Evolutionary conservation across 2,797 vertebrate species (phyloP).

Genomic region (Macropodus opercularis): DNA sequence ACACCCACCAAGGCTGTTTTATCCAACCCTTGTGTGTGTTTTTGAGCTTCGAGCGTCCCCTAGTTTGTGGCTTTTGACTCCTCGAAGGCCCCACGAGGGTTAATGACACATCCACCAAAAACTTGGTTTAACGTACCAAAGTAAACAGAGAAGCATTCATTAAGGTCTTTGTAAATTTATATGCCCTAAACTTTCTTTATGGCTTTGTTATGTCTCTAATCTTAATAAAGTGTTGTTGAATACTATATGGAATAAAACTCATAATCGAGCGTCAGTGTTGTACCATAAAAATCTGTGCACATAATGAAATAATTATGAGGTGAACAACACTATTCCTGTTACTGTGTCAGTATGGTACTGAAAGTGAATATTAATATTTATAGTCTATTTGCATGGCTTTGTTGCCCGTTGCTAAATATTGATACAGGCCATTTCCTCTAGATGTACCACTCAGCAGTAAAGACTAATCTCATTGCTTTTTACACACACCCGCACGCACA

Average conservation of each 20-base stretch:
- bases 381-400: slow-evolving; percentile 57
- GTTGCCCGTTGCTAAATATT: slow-evolving; percentile 59
- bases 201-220: neutral
- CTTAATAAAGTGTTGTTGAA: slow-evolving; percentile 10
- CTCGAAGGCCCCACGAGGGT: too few species aligned
- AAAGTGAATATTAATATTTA: slow-evolving; percentile 73
- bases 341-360: slow-evolving; percentile 49
- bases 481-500: too few species aligned
- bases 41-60: too few species aligned
- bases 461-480: slow-evolving; percentile 42
- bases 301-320: slow-evolving; percentile 48
- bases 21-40: too few species aligned
- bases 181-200: neutral
- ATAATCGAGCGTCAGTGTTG: slow-evolving; percentile 25
- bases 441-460: slow-evolving; percentile 42
- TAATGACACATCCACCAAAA: too few species aligned
- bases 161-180: neutral
- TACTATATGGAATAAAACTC: slow-evolving; percentile 8
- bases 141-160: neutral
- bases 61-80: too few species aligned
- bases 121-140: neutral
- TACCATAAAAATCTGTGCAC: slow-evolving; percentile 48
- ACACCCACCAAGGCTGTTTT: too few species aligned
- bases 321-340: slow-evolving; percentile 54
- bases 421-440: slow-evolving; percentile 51